Base-by-base conservation (phyloP, 1,140 invertebrate genomes). In the Plectrocnemia conspersa region DNA sequence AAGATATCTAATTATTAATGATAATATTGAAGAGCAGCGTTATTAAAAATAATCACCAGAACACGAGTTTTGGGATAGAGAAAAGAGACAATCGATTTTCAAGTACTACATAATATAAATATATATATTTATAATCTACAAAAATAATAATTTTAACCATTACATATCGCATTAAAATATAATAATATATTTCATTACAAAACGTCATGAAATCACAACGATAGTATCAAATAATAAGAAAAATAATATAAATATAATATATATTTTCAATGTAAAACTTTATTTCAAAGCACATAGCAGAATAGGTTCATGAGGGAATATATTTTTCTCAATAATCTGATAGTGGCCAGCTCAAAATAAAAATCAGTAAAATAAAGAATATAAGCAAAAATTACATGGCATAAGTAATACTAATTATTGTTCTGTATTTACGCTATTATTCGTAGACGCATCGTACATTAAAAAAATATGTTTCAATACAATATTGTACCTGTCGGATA, bases 331-430 rank as follows among this genome's bases (percentile, higher is more conserved):
- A 46, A 44, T 36, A 47, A 47, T 47, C 42, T 38, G 45, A 55
- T 55, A 47, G 44, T 60, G 58, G 58, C 58, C 58, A 60, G 58
- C 58, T 60, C 54, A 60, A 60, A 60, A 52, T n/a, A n/a, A 49
- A 25, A 56, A 49, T 47, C 21, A n/a, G 33, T 52, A 27, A 60
- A 60, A 56, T 35, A 55, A 59, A 54, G 54, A 60, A 50, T 46
- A 52, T 25, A 60, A 60, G 58, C 58, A 56, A 56, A 60, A 60
- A 53, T 59, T 22, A 55, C 56, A 56, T 55, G 38, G 41, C 24
- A 46, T 55, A 46, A 44, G n/a, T n/a, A n/a, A n/a, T n/a, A n/a
- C n/a, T n/a, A n/a, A n/a, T n/a, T n/a, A n/a, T n/a, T n/a, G n/a
- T n/a, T n/a, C n/a, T n/a, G n/a, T n/a, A n/a, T n/a, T n/a, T n/a